These are phyloP conservation scores for Archaeoteleia sp. DNA, from an alignment of 2,888 invertebrate genomes.

Conservation along the genomic window DNA sequence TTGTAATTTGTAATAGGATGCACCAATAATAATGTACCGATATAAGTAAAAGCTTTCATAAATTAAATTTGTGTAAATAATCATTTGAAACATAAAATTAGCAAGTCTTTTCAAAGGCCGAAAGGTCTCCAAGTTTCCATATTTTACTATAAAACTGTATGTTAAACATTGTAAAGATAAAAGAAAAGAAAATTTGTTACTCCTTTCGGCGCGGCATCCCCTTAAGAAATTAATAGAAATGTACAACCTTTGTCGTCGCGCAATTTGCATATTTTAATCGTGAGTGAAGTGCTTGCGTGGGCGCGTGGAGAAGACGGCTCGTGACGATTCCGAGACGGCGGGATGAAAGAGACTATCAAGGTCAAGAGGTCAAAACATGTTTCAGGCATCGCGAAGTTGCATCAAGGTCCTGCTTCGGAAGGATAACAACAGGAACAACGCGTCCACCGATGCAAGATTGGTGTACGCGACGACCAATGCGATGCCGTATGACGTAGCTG, in stretches of 20 bases:
- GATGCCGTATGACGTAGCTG: slow-evolving; percentile 70
- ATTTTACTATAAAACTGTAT: no score
- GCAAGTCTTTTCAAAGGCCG: no score
- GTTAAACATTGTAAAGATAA: not conserved
- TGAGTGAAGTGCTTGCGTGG: not conserved
- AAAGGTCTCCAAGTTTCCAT: no score
- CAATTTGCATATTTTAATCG: not conserved
- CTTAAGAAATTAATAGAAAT: not conserved
- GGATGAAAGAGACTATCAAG: slow-evolving; percentile 24
- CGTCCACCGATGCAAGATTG: slow-evolving; percentile 60
- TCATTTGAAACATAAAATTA: no score
- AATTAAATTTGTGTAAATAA: no score
- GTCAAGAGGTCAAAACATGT: slow-evolving; percentile 31
- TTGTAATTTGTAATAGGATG: no score
- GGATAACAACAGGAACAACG: slow-evolving; percentile 41
- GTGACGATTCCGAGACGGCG: not conserved
- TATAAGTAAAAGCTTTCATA: no score
- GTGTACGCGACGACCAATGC: slow-evolving; percentile 68
- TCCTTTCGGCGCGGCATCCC: not conserved
- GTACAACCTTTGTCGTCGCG: not conserved
- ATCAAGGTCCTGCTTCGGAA: slow-evolving; percentile 60
- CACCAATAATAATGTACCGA: no score
- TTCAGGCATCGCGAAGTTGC: slow-evolving; percentile 59
- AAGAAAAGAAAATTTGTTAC: not conserved
- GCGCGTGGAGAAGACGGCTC: not conserved